These are phyloP conservation scores for Torymus aiolomorphi DNA, from an alignment of 2,888 invertebrate species.

Conservation along the genomic window DNA sequence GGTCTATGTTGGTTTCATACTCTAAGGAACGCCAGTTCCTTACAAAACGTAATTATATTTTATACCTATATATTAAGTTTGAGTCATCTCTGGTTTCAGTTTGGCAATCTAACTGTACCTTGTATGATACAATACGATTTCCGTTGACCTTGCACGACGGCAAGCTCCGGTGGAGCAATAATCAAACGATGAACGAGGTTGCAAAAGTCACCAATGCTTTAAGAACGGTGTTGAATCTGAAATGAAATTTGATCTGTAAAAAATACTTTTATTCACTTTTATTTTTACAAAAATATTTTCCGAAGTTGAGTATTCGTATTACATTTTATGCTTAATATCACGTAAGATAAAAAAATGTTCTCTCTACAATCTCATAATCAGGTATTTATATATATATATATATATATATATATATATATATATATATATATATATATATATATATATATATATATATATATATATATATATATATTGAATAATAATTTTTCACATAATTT, in stretches of 20 bases:
- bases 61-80: too few relatives aligned
- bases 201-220: conserved; percentile 26
- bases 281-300: neutral
- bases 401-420: too few relatives aligned
- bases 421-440: neutral
- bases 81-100: too few relatives aligned
- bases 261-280: neutral
- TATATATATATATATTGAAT: too few relatives aligned
- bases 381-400: conserved; percentile 64
- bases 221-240: conserved; percentile 30
- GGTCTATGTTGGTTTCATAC: too few relatives aligned
- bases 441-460: neutral
- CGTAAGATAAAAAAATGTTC: conserved; percentile 66
- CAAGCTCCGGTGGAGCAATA: conserved; percentile 26
- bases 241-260: conserved; percentile 35
- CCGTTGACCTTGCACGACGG: conserved; percentile 38
- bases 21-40: too few relatives aligned
- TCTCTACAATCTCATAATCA: conserved; percentile 72
- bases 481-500: too few relatives aligned
- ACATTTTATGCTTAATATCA: too few relatives aligned
- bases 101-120: too few relatives aligned
- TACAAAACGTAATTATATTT: too few relatives aligned
- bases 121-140: conserved; percentile 14
- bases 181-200: conserved; percentile 43
- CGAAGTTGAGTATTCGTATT: neutral